phyloP scores from a whole-genome alignment of 2,888 invertebrate species.

The Drosophila lutescens region DNA sequence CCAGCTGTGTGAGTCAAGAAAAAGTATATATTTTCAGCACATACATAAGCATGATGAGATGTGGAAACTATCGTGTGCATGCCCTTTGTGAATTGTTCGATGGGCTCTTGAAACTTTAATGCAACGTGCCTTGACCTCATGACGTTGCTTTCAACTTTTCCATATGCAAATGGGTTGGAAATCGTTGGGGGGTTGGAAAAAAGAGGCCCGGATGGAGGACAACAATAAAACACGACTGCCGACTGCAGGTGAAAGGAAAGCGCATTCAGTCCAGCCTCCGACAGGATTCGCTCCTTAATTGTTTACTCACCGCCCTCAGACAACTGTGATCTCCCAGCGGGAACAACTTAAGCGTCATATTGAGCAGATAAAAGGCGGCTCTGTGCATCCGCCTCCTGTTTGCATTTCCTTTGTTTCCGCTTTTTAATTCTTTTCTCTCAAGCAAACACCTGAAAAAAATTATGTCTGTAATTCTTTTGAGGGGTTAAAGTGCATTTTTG shows the following conservation, averaged over 20 bases:
- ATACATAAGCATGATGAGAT: not conserved
- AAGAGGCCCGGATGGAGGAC: not conserved
- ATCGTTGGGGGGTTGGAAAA: not conserved
- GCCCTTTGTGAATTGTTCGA: conserved; percentile 28
- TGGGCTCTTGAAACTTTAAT: conserved; percentile 29
- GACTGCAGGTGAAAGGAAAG: conserved; percentile 35
- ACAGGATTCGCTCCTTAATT: conserved; percentile 34
- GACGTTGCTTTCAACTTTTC: conserved; percentile 14
- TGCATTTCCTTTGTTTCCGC: conserved; percentile 5
- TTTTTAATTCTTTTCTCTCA: not conserved
- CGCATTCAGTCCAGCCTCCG: conserved; percentile 3
- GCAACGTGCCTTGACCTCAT: conserved; percentile 32
- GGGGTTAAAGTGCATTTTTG: too few species aligned
- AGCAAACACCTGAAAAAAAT: not conserved
- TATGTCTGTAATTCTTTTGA: too few species aligned
- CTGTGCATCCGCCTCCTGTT: not conserved
- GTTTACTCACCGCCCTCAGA: conserved; percentile 21
- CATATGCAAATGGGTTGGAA: conserved; percentile 35
- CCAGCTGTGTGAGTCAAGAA: not conserved
- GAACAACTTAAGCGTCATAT: conserved; percentile 43
- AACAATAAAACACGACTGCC: conserved; percentile 27
- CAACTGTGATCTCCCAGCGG: conserved; percentile 20
- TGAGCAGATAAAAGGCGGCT: conserved; percentile 43
- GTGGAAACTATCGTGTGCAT: not conserved
- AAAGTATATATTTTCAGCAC: conserved; percentile 1